Evolutionary conservation across 2,888 invertebrate species (phyloP), one percentile per base, ranked within the genome.

Genomic region (Calameuta pallipes): DNA sequence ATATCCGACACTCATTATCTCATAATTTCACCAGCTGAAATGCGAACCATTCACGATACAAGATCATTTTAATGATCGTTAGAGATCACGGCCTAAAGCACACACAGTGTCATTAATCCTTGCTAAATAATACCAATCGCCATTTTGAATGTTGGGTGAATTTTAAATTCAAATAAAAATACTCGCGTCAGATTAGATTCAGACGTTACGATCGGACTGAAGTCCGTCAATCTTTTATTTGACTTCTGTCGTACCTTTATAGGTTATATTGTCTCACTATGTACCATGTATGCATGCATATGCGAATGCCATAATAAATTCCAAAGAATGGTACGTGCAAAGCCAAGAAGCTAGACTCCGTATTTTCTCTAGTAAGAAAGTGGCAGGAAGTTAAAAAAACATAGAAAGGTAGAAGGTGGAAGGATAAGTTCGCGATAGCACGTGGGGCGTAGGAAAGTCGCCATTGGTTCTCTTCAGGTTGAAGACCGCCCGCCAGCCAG

Each of bases 381-480:
- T 56, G 56, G 56, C 56, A 56, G 56, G 56, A 56, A 23, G 56
- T 23, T 56, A 56, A 56, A 34, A 34, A 31, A 31, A 71, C 71
- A 33, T 34, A 34, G 33, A 34, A 71, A 71, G 71, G 71, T 13
- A 71, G 9, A 71, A 34, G 34, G 33, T 34, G 71, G 71, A 71
- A 71, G 34, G 71, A 33, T 33, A 71, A 71, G 71, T 71, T 71
- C 71, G 71, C 71, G 34, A 71, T 34, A 81, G 76, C 82, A 82
- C 82, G 86, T 80, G 85, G 84, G 81, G 81, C 74, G 79, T 81
- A 83, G 84, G 82, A 86, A 85, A 83, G 83, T 86, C 80, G 85
- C 84, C 85, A 88, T 89, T 88, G 88, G 88, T 85, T 86, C 83
- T 86, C 23, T 83, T 84, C 85, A 84, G 83, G 84, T 84, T 84